phyloP scores from a whole-genome alignment of 2,113 vertebrate species.

The Cyanoramphus novaezelandiae region DNA sequence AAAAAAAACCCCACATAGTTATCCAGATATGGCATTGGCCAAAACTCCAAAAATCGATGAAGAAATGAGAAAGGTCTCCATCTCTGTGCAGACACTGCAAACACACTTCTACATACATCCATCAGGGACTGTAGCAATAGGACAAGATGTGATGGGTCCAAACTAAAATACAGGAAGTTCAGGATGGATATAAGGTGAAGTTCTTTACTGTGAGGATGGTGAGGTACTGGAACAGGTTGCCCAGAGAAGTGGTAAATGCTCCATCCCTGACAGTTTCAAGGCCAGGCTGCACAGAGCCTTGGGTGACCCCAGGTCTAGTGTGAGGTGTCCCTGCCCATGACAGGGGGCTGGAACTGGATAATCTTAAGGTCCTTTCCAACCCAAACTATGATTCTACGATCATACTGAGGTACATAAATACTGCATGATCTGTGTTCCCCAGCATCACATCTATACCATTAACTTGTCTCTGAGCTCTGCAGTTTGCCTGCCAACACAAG shows the following conservation, averaged over 20 bases:
- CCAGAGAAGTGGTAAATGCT: background rate
- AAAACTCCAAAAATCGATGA: background rate
- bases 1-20: background rate
- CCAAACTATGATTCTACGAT: background rate
- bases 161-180: background rate
- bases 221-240: background rate
- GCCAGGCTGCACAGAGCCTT: background rate
- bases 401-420: background rate
- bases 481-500: background rate
- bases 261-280: background rate
- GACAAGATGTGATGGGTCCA: background rate
- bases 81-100: background rate
- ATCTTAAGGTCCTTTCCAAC: background rate
- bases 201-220: background rate
- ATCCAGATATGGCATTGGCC: background rate
- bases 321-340: background rate
- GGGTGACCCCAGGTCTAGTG: background rate
- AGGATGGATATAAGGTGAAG: background rate
- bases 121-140: background rate
- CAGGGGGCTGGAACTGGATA: background rate
- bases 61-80: background rate
- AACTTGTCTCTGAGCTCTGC: background rate
- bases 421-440: background rate
- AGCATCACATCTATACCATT: background rate
- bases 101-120: background rate